Conservation (phyloP, 2,797 vertebrate species). For the Lagodon rhomboides region DNA sequence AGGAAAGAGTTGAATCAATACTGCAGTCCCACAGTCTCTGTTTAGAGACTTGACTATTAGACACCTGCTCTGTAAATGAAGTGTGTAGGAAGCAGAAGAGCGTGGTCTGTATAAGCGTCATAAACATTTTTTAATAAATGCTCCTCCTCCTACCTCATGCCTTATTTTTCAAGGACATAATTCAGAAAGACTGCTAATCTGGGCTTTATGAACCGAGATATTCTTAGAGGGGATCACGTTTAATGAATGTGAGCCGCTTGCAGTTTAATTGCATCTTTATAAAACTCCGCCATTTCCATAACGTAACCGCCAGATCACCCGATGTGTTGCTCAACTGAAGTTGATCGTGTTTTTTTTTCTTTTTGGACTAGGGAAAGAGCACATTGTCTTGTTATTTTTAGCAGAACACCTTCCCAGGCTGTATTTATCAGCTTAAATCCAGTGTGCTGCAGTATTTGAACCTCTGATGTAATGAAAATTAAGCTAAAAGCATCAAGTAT, state of each 20-base stretch:
- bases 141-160: constrained; percentile 15
- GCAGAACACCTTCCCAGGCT: background rate
- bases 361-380: background rate
- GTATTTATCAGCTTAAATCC: constrained; percentile 6
- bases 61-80: background rate
- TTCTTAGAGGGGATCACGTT: constrained; percentile 66
- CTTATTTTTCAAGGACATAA: constrained; percentile 37
- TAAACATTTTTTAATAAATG: constrained; percentile 18
- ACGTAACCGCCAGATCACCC: constrained; percentile 21
- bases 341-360: background rate
- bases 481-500: background rate
- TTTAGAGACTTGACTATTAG: background rate
- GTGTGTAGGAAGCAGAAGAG: background rate
- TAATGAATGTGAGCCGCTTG: constrained; percentile 67
- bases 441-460: background rate
- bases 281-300: constrained; percentile 53
- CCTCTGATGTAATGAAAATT: background rate
- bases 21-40: background rate
- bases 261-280: constrained; percentile 69
- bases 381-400: constrained; percentile 11
- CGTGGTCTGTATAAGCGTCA: background rate
- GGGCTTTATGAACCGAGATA: constrained; percentile 49
- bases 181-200: constrained; percentile 48
- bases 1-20: background rate
- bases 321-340: constrained; percentile 17